Base-by-base conservation (phyloP, 2,888 invertebrate species). In the Nymphalis polychloros region DNA sequence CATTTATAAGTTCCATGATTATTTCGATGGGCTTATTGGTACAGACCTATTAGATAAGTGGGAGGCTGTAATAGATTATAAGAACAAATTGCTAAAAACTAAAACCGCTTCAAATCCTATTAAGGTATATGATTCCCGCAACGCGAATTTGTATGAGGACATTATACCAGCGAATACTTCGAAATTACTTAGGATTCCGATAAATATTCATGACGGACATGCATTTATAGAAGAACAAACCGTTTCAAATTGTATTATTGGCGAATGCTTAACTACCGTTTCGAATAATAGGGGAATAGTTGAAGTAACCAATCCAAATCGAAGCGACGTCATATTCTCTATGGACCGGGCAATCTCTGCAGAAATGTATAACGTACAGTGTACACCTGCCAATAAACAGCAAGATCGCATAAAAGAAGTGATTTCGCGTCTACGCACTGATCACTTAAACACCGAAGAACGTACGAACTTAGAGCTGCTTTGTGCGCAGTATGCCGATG, bases 361-460 rank as follows among this genome's bases (percentile, higher is more conserved):
- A 0, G 73, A 77, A 20, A 7, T 77, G 19, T 76, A 67, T 64
- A 77, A 77, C 49, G 35, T 48, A 20, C 62, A 78, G 62, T 74
- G 62, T 63, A 60, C 10, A 49, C 53, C 59, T 41, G 72, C 64
- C 35, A n/a, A 73, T 46, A 55, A 49, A 17, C 16, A 47, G 8
- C 6, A 52, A 0, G 17, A 67, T 0, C 77, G 77, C 13, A 64
- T 50, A 48, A 63, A 52, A 5, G 66, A 73, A 20, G 69, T 73
- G 3, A 27, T 73, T 20, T 73, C 77, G 17, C 75, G 76, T 0
- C 60, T 81, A 8, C 76, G 80, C 8, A 80, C 78, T 0, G 73
- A 77, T 8, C 80, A 80, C 69, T 50, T 80, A 17, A 79, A 80
- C 31, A 48, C 60, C 0, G 79, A 81, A 47, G 79, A 79, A 73